A percentile compares a stretch with the other conserved stretches of the same genome.
Evolutionary conservation across 1,140 invertebrate genomes (phyloP).

Genomic region (Atta texana): DNA sequence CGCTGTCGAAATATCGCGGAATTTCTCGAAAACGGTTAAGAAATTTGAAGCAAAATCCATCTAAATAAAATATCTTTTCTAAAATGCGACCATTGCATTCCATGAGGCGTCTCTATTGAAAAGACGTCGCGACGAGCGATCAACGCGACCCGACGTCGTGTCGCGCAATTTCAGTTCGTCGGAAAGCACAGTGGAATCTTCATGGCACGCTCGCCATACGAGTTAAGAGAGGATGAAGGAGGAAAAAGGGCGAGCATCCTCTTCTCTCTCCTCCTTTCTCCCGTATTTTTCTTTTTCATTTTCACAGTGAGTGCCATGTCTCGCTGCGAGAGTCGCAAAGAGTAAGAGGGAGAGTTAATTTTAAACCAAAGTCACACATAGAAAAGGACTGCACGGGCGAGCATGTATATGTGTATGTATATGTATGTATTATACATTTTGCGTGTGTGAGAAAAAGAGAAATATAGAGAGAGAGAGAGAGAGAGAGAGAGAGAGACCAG

Average conservation of each 20-base stretch:
- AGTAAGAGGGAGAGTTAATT: constrained; percentile 67
- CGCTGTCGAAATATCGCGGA: not conserved
- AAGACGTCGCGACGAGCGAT: constrained; percentile 16
- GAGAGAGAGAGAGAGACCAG: not conserved
- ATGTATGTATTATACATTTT: not conserved
- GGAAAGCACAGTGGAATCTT: constrained; percentile 25
- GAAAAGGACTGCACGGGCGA: not conserved
- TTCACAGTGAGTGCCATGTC: constrained; percentile 26
- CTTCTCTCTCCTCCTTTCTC: not conserved
- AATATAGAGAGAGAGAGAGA: constrained; percentile 17
- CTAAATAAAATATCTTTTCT: not conserved
- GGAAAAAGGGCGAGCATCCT: not conserved
- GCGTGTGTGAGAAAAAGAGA: not conserved
- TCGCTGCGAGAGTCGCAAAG: constrained; percentile 1
- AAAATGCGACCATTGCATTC: not conserved
- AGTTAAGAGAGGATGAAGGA: constrained; percentile 1
- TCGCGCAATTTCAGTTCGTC: constrained; percentile 25
- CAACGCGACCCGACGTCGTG: constrained; percentile 21
- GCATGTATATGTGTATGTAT: not conserved
- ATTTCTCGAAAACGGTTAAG: not conserved
- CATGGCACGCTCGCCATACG: not conserved
- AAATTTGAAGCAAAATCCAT: not conserved
- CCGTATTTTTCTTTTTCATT: constrained; percentile 22
- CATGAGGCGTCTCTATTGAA: not conserved
- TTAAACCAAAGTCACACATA: constrained; percentile 64